A percentile compares a stretch with the other conserved stretches of the same genome.
These are phyloP conservation scores for Acanthoscelides obtectus DNA, from an alignment of 2,888 invertebrate species.

Conservation along the genomic window DNA sequence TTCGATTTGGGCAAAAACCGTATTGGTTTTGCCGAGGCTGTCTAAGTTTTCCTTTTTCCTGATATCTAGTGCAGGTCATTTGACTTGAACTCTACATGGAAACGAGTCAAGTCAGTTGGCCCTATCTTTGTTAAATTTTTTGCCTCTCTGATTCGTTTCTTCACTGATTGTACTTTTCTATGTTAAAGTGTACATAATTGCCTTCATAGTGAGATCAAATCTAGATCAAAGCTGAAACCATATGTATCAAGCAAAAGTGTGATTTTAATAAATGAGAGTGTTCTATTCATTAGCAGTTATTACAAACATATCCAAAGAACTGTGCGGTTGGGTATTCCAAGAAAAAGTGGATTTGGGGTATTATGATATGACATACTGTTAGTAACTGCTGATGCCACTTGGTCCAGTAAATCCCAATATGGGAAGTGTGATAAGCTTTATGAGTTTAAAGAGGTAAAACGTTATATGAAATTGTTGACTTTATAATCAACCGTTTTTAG, in stretches of 20 bases:
- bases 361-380: no score
- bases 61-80: not conserved
- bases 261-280: not conserved
- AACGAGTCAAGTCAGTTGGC: not conserved
- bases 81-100: not conserved
- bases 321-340: no score
- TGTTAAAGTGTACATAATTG: not conserved
- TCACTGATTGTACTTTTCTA: not conserved
- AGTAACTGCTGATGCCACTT: no score
- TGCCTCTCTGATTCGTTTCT: not conserved
- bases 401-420: no score
- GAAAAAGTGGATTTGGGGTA: no score
- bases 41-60: constrained; percentile 32
- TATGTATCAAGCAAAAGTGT: not conserved
- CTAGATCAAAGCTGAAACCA: not conserved
- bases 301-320: no score
- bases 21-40: constrained; percentile 79
- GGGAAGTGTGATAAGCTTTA: no score
- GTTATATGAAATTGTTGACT: no score
- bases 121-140: not conserved
- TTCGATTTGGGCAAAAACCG: constrained; percentile 87
- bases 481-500: no score
- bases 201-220: no score
- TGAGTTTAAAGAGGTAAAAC: no score
- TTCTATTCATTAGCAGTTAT: not conserved